Base-by-base conservation (phyloP, 2,113 vertebrate species). In the Bufo bufo region DNA sequence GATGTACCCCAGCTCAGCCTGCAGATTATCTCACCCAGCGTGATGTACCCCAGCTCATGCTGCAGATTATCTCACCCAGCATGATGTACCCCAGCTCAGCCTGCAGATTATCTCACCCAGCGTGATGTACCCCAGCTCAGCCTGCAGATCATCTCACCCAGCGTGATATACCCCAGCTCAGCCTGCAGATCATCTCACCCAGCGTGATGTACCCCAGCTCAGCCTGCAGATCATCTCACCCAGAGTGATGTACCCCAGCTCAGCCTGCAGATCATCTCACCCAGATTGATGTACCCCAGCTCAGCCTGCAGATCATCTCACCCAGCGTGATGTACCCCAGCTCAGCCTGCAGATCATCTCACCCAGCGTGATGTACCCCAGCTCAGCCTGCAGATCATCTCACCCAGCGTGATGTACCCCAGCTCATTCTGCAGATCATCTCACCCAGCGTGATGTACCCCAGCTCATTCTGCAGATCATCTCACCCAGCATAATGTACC, bases 81-180 rank as follows among this genome's bases (percentile, higher is more conserved):
- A 50, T 45, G 47, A 14, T 12, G 52, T 54, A 56, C 20, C 23
- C 20, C 52, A 23, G 19, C 50, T 13, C 52, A 54, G 49, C 50
- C 50, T 43, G 61, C 80, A 82, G 80, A 82, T 11, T 23, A 16
- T 61, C 79, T 47, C 79, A 54, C 82, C 56, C 13, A 84, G 81
- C 4, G 47, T 45, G 33, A 4, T 13, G n/a, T 11, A 19, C 19
- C 77, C 3, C 50, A 50, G 12, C 16, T 16, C 71, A 75, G 12
- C 14, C 23, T 71, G 59, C 17, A 77, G 49, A 80, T 43, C 61
- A 47, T 20, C 45, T 4, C 20, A 74, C 71, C 13, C 33, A 17
- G 7, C 3, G 20, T 20, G 12, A 6, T 2, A 0, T 71, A n/a
- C 20, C 8, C n/a, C 65, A 33, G 10, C 65, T 23, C n/a, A 69